phyloP scores from a whole-genome alignment of 2,888 invertebrate genomes.

The Halictus quadricinctus region DNA sequence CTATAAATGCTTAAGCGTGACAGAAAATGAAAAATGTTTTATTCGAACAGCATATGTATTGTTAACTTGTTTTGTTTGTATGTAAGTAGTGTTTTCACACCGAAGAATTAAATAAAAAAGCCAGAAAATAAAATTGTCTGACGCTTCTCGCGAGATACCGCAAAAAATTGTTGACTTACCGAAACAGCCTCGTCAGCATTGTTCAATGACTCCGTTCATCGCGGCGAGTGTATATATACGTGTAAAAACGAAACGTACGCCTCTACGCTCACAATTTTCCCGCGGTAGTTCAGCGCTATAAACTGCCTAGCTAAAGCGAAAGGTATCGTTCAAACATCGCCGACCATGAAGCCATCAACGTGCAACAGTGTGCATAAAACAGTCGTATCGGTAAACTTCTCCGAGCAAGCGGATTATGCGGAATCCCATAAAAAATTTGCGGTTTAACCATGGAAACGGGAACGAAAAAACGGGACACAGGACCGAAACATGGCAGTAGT shows the following conservation, averaged over 20 bases:
- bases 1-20: neutral
- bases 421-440: conserved; percentile 8
- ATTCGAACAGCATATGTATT: neutral
- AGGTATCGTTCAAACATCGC: neutral
- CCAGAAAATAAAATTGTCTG: neutral
- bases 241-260: neutral
- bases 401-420: neutral
- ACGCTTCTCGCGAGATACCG: neutral
- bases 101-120: neutral
- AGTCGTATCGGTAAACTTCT: neutral
- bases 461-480: neutral
- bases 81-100: neutral
- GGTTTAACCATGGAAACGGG: neutral
- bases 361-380: neutral
- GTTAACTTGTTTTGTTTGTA: neutral
- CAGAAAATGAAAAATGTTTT: neutral
- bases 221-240: neutral
- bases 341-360: neutral
- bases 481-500: neutral
- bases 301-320: neutral
- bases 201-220: neutral
- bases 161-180: neutral
- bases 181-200: neutral
- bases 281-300: too few relatives aligned
- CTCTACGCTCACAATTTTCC: too few relatives aligned